A percentile compares a stretch with the other conserved stretches of the same genome.
phyloP scores from a whole-genome alignment of 2,797 vertebrate genomes.

The Bradypus variegatus region DNA sequence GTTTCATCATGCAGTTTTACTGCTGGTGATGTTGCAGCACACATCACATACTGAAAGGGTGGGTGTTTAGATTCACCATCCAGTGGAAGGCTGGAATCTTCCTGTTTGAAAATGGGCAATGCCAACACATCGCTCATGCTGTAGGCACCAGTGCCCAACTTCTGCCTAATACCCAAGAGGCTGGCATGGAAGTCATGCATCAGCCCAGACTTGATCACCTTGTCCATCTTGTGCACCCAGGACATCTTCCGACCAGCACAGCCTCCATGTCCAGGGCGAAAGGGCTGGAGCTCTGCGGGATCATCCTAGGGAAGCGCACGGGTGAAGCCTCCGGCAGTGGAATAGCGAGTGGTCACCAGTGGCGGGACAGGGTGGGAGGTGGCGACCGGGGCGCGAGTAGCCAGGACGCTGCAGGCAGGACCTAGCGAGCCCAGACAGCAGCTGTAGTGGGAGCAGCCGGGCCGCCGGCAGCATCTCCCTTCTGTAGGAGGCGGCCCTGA shows the following conservation, averaged over 20 bases:
- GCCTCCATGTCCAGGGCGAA: constrained; percentile 56
- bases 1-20: constrained; percentile 90
- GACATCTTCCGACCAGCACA: constrained; percentile 80
- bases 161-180: constrained; percentile 94
- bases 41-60: constrained; percentile 92
- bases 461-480: constrained; percentile 57
- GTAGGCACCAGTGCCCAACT: constrained; percentile 95
- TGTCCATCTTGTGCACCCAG: constrained; percentile 99
- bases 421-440: constrained; percentile 40
- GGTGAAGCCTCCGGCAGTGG: constrained; percentile 61
- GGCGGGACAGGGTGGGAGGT: constrained; percentile 43
- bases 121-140: constrained; percentile 85
- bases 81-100: constrained; percentile 85
- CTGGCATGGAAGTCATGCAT: constrained; percentile 98
- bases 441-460: constrained; percentile 54
- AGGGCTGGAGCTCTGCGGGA: constrained; percentile 58
- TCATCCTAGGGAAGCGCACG: constrained; percentile 57
- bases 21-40: constrained; percentile 88
- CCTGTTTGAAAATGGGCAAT: constrained; percentile 75
- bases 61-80: constrained; percentile 87
- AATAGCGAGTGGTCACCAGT: constrained; percentile 57
- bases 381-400: constrained; percentile 39
- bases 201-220: constrained; percentile 95
- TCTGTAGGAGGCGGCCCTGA: constrained; percentile 63
- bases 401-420: too few relatives aligned